These are phyloP conservation scores for Podarcis muralis DNA, from an alignment of 2,113 vertebrate species.

Conservation along the genomic window DNA sequence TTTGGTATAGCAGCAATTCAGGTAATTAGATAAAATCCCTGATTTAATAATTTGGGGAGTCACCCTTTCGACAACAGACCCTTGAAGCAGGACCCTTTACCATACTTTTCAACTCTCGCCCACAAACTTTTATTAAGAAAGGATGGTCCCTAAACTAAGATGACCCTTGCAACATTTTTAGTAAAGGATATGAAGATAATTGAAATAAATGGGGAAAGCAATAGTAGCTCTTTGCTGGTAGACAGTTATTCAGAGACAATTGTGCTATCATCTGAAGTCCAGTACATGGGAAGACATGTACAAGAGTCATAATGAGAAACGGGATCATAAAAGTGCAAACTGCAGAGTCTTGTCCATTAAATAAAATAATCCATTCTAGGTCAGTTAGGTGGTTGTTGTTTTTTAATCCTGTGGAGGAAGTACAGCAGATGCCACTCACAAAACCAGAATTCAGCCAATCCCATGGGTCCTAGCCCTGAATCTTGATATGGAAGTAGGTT, in stretches of 20 bases:
- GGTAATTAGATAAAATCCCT: not conserved
- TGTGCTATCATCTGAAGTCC: not conserved
- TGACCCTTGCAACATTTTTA: not conserved
- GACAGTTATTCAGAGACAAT: not conserved
- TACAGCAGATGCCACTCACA: not conserved
- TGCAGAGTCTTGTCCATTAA: not conserved
- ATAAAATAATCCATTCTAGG: not conserved
- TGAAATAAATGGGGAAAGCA: not conserved
- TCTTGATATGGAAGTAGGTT: not conserved
- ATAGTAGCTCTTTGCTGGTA: not conserved
- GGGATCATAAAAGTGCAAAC: not conserved
- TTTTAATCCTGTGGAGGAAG: not conserved
- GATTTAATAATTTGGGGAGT: not conserved
- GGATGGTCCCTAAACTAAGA: not conserved
- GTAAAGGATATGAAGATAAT: not conserved
- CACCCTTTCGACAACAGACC: not conserved
- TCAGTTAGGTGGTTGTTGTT: too few relatives aligned
- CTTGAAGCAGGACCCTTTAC: not conserved
- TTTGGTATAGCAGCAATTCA: too few relatives aligned
- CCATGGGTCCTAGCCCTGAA: not conserved
- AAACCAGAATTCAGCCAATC: not conserved
- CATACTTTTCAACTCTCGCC: too few relatives aligned
- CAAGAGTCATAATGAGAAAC: not conserved
- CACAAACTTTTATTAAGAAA: not conserved
- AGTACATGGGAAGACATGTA: not conserved